These are phyloP conservation scores for Philypnodon macrostomus DNA, from an alignment of 2,797 vertebrate species.

Conservation along the genomic window DNA sequence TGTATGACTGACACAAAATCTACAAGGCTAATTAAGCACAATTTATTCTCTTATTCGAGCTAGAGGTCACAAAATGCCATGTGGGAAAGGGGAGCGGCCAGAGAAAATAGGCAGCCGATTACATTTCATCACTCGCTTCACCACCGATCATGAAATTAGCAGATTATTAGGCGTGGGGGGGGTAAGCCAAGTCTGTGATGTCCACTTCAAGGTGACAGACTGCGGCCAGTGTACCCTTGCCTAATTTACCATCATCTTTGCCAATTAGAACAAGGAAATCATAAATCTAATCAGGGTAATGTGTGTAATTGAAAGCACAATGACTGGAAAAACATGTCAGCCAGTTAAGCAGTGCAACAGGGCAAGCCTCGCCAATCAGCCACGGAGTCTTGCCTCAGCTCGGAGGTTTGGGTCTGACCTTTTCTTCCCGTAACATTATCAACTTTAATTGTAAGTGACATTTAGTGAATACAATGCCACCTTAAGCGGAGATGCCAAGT, in stretches of 20 bases:
- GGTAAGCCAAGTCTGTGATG: constrained; percentile 38
- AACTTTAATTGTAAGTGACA: constrained; percentile 82
- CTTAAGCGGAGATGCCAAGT: constrained; percentile 59
- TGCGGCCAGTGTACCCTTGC: constrained; percentile 49
- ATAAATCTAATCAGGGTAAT: constrained; percentile 80
- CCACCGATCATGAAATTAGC: constrained; percentile 69
- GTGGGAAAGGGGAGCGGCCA: constrained; percentile 41
- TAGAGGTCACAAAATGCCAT: constrained; percentile 74
- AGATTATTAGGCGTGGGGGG: constrained; percentile 56
- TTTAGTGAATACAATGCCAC: constrained; percentile 77
- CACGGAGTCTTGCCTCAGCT: constrained; percentile 42
- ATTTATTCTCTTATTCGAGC: constrained; percentile 62
- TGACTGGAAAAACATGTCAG: constrained; percentile 70
- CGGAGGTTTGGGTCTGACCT: constrained; percentile 73
- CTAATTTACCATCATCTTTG: constrained; percentile 79
- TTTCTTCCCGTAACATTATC: constrained; percentile 77
- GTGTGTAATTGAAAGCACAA: constrained; percentile 79
- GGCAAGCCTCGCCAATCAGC: constrained; percentile 46
- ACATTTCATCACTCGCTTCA: constrained; percentile 72
- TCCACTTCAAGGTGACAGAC: constrained; percentile 78
- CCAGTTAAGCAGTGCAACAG: constrained; percentile 61
- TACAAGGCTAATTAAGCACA: constrained; percentile 67
- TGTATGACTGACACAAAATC: constrained; percentile 62
- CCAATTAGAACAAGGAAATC: constrained; percentile 78
- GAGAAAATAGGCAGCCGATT: constrained; percentile 64